Conservation (phyloP, 2,888 invertebrate species). For the Chymomyza amoena region DNA sequence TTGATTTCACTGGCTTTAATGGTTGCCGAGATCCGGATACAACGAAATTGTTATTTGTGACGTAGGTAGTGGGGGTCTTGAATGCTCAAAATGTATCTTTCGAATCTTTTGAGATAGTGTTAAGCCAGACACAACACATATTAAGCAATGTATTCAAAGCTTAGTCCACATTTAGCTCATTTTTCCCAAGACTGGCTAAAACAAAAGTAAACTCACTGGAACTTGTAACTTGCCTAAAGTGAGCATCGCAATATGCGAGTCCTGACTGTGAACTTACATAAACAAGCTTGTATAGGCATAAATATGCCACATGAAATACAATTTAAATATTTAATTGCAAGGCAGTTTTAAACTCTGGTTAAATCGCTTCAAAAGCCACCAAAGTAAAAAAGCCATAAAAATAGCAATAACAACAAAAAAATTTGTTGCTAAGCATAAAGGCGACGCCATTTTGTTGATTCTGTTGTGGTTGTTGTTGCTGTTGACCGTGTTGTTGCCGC, state of each 20-base stretch:
- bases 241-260: background rate
- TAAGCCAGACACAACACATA: too few relatives aligned
- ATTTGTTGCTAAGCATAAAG: constrained; percentile 30
- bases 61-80: too few relatives aligned
- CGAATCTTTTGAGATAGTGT: too few relatives aligned
- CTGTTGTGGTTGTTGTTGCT: background rate
- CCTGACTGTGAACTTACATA: background rate
- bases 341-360: constrained; percentile 37
- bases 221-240: background rate
- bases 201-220: too few relatives aligned
- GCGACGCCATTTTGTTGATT: constrained; percentile 34
- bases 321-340: constrained; percentile 67
- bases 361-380: constrained; percentile 36
- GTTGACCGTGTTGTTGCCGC: background rate
- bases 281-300: background rate
- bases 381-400: constrained; percentile 22
- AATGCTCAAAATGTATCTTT: too few relatives aligned
- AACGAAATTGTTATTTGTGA: too few relatives aligned
- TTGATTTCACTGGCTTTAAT: too few relatives aligned
- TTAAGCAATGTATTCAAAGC: too few relatives aligned
- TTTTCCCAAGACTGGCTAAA: background rate
- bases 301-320: constrained; percentile 35
- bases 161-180: background rate
- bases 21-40: too few relatives aligned
- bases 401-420: constrained; percentile 27